A percentile compares a stretch with the other conserved stretches of the same genome.
phyloP scores from a whole-genome alignment of 1,140 invertebrate genomes.

The Ceratina calcarata region DNA sequence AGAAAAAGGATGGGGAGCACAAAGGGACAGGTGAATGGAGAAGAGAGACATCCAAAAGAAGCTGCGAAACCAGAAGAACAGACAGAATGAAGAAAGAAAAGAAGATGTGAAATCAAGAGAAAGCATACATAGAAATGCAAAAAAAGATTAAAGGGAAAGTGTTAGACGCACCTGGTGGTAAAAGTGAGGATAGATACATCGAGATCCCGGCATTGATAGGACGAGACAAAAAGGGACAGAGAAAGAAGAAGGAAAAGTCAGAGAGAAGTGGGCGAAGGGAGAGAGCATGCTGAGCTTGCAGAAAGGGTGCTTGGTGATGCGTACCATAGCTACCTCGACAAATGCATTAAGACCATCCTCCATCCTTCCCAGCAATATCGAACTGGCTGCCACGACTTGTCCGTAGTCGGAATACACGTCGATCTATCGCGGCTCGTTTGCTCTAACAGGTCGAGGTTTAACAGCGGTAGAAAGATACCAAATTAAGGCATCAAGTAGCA shows the following conservation, averaged over 20 bases:
- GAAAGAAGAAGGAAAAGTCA: conserved; percentile 16
- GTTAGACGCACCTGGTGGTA: background rate
- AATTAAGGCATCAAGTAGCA: no score
- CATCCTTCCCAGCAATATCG: conserved; percentile 66
- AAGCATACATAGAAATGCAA: background rate
- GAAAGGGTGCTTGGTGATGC: conserved; percentile 80
- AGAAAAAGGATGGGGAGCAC: background rate
- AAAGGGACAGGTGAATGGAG: conserved; percentile 13
- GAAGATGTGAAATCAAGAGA: conserved; percentile 20
- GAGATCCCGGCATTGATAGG: no score
- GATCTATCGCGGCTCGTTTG: conserved; percentile 43
- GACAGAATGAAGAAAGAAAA: background rate
- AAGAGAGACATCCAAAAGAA: background rate
- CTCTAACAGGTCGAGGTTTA: background rate
- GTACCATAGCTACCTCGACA: conserved; percentile 76
- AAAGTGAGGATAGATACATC: no score
- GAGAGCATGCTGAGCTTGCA: conserved; percentile 76
- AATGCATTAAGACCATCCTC: conserved; percentile 78
- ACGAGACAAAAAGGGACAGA: conserved; percentile 33
- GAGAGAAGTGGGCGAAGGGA: conserved; percentile 39
- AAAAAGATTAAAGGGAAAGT: conserved; percentile 1
- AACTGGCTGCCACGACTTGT: conserved; percentile 64
- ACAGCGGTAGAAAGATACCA: no score
- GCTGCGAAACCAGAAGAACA: conserved; percentile 5
- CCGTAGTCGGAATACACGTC: conserved; percentile 27